Evolutionary conservation across 2,888 invertebrate genomes (phyloP).

Genomic region (Tiliacea citrago): DNA sequence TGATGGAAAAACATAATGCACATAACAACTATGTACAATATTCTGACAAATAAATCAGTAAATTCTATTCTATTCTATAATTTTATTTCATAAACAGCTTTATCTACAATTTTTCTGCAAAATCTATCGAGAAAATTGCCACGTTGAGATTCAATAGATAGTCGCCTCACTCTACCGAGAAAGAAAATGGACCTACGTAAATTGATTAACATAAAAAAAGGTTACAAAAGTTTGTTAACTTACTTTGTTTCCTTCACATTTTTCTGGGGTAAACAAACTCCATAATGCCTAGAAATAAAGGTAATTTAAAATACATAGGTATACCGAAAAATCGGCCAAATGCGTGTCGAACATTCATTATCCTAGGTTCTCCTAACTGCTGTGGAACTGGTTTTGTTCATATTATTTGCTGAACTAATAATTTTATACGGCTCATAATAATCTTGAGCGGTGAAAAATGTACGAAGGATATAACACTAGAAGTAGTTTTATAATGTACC

Average conservation of each 20-base stretch:
- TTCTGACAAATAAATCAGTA: too few species aligned
- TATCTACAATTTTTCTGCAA: background rate
- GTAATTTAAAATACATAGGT: conserved; percentile 17
- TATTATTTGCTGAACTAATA: conserved; percentile 44
- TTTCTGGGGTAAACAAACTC: conserved; percentile 31
- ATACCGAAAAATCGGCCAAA: conserved; percentile 49
- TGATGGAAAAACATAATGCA: too few species aligned
- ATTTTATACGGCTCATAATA: conserved; percentile 41
- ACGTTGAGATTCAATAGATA: conserved; percentile 7
- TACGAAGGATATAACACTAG: background rate
- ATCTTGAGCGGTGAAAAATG: conserved; percentile 20
- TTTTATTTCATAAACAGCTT: background rate
- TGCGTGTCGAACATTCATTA: conserved; percentile 61
- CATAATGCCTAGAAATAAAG: conserved; percentile 32
- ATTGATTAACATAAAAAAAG: conserved; percentile 20
- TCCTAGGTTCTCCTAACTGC: conserved; percentile 31
- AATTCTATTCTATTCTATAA: too few species aligned
- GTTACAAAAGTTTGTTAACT: conserved; percentile 10
- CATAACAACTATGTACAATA: too few species aligned
- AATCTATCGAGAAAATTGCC: background rate
- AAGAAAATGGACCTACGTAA: conserved; percentile 12
- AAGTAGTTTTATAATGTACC: background rate
- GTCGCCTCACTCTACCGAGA: background rate
- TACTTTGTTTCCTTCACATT: conserved; percentile 7
- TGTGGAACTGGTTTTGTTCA: conserved; percentile 25